Evolutionary conservation across 2,797 vertebrate genomes (phyloP).

Genomic region (Parauchenoglanis punctatus): DNA sequence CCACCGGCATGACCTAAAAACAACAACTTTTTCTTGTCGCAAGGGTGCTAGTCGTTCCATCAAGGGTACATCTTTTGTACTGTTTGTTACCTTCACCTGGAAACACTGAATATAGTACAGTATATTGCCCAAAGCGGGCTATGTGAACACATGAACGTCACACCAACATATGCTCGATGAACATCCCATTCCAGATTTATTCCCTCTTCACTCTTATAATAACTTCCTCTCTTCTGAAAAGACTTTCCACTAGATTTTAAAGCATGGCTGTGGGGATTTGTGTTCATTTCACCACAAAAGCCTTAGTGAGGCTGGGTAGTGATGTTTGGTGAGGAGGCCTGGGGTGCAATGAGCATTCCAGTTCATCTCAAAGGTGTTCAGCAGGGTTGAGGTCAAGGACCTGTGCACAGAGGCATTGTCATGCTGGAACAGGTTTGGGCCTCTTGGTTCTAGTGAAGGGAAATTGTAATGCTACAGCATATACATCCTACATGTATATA

Average conservation of each 20-base stretch:
- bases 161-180: neutral
- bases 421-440: too few relatives aligned
- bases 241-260: neutral
- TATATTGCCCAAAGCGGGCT: neutral
- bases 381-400: too few relatives aligned
- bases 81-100: neutral
- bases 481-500: too few relatives aligned
- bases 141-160: neutral
- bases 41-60: neutral
- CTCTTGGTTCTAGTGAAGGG: too few relatives aligned
- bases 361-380: too few relatives aligned
- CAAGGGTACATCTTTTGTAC: neutral
- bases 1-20: neutral
- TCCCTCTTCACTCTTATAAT: neutral
- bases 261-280: neutral
- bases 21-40: neutral
- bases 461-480: too few relatives aligned
- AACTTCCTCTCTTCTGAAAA: neutral
- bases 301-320: neutral
- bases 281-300: neutral
- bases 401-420: too few relatives aligned
- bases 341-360: too few relatives aligned
- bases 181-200: neutral
- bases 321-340: neutral
- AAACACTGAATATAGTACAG: neutral